Conservation (phyloP, 2,888 invertebrate genomes). For the Anoncus sp. region DNA sequence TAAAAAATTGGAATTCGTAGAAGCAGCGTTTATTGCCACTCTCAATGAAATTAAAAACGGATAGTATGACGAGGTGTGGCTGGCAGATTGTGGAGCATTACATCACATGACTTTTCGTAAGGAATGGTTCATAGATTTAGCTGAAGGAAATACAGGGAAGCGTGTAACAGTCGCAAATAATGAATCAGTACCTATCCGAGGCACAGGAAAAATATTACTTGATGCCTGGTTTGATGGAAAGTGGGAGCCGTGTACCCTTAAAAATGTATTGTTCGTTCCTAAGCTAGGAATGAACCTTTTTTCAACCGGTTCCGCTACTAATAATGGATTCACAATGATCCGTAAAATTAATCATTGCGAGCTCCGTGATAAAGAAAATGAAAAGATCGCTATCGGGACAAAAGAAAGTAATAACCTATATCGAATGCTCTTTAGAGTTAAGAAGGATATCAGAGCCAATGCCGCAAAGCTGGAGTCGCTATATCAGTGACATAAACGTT, state of each 20-base stretch:
- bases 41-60: too few relatives aligned
- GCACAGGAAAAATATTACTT: constrained; percentile 24
- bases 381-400: too few relatives aligned
- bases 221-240: not conserved
- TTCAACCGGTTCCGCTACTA: constrained; percentile 7
- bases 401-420: too few relatives aligned
- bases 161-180: constrained; percentile 31
- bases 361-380: not conserved
- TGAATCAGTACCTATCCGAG: constrained; percentile 19
- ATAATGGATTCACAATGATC: not conserved
- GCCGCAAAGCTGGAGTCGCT: too few relatives aligned
- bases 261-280: constrained; percentile 43
- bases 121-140: too few relatives aligned
- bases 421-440: too few relatives aligned
- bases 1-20: too few relatives aligned
- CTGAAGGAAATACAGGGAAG: not conserved
- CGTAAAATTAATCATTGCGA: not conserved
- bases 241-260: constrained; percentile 18
- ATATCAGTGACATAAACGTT: constrained; percentile 48
- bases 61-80: constrained; percentile 19
- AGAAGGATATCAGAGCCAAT: too few relatives aligned
- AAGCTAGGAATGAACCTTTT: constrained; percentile 8
- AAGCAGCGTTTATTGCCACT: too few relatives aligned
- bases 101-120: constrained; percentile 32
- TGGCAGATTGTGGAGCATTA: too few relatives aligned